Conservation (phyloP, 2,113 vertebrate genomes). For the Panthera leo region DNA sequence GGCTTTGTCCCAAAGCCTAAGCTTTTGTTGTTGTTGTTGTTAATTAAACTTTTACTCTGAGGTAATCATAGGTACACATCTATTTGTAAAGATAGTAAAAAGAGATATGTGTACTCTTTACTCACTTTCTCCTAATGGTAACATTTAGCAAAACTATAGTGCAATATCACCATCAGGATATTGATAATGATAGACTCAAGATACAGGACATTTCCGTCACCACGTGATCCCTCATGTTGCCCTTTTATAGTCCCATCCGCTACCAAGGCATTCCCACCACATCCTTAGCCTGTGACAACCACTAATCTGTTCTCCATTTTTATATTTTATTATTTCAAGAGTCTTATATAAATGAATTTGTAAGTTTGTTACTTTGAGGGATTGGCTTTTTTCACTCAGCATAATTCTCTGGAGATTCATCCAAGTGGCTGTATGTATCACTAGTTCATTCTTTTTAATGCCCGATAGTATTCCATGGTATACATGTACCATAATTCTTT, state of each 20-base stretch:
- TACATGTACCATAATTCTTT: not conserved
- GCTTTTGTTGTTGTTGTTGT: not conserved
- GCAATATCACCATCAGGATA: not conserved
- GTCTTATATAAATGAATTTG: not conserved
- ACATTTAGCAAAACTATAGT: not conserved
- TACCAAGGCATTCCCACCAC: not conserved
- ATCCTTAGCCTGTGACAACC: not conserved
- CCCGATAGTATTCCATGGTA: not conserved
- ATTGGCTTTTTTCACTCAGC: not conserved
- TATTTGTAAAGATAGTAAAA: not conserved
- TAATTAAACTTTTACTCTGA: conserved; percentile 7
- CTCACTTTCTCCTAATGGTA: not conserved
- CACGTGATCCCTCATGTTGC: not conserved
- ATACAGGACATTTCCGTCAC: not conserved
- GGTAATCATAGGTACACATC: not conserved
- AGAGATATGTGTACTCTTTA: not conserved
- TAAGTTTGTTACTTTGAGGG: not conserved
- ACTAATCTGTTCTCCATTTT: not conserved
- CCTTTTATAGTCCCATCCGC: not conserved
- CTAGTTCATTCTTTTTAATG: not conserved
- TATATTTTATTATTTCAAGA: not conserved
- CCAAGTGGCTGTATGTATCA: not conserved
- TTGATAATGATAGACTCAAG: not conserved
- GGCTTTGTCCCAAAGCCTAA: conserved; percentile 15
- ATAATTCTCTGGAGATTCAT: not conserved